Conservation (phyloP, 1,140 invertebrate genomes). For the Saccostrea echinata region DNA sequence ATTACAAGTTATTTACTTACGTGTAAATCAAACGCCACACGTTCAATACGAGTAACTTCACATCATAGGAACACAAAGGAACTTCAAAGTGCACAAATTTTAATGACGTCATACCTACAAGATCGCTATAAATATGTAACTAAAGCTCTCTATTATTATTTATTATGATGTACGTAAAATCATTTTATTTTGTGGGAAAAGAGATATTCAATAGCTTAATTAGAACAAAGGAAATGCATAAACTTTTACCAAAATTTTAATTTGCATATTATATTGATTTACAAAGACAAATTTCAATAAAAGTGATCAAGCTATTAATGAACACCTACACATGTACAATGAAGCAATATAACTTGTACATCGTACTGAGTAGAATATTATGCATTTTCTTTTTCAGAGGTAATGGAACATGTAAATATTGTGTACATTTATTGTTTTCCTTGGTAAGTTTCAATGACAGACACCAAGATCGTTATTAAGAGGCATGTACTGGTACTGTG, state of each 20-base stretch:
- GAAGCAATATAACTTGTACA: too few relatives aligned
- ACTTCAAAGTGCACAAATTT: too few relatives aligned
- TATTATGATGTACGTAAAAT: too few relatives aligned
- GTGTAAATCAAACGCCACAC: too few relatives aligned
- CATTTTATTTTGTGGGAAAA: not conserved
- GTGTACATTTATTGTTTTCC: slow-evolving; percentile 33
- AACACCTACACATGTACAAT: not conserved
- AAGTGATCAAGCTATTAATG: not conserved
- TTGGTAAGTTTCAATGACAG: slow-evolving; percentile 38
- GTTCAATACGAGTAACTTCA: too few relatives aligned
- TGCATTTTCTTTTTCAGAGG: slow-evolving; percentile 35
- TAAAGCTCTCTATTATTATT: too few relatives aligned
- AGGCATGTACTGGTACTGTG: slow-evolving; percentile 28
- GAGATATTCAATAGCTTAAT: not conserved
- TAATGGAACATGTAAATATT: slow-evolving; percentile 45
- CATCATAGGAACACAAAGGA: too few relatives aligned
- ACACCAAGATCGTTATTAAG: slow-evolving; percentile 28
- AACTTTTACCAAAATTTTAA: too few relatives aligned
- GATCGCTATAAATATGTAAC: too few relatives aligned
- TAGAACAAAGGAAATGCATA: not conserved
- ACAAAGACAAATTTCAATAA: not conserved
- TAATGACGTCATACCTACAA: too few relatives aligned
- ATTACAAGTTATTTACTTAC: too few relatives aligned
- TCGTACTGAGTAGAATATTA: not conserved
- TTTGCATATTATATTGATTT: too few relatives aligned